Evolutionary conservation across 2,113 vertebrate species (phyloP), one percentile per base, ranked within the genome.

Genomic region (Ursus arctos): DNA sequence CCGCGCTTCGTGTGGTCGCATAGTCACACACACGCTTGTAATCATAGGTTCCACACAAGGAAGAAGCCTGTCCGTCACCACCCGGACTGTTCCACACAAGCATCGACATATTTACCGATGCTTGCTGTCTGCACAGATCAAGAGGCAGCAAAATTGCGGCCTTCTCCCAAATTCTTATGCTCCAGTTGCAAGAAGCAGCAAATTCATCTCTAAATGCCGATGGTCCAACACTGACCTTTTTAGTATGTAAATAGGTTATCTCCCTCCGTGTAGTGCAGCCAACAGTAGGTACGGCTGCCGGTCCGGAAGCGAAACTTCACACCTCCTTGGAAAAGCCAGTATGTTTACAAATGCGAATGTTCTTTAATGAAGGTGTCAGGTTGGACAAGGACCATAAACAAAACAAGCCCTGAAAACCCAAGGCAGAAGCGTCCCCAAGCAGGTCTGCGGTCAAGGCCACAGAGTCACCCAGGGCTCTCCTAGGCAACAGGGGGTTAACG

Each of bases 211-310:
- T 96, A 95, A 97, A 92, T 77, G 83, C 72, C 43, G 88, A 98
- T 71, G 98, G 95, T 97, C 97, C 74, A 87, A 33, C 67, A n/a
- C 0, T 98, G 98, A 98, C 98, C 97, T 98, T 98, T 98, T 98
- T 51, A 98, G 76, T 96, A 98, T 98, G 96, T 98, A 98, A 98
- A 99, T 95, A 98, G 97, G 98, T 98, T 80, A 97, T 97, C 22
- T 97, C 31, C 65, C n/a, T 95, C 57, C 0, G 4, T 65, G 94
- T 53, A 87, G 69, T 87, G 88, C 40, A 89, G 94, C 96, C 88
- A 96, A 83, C 76, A 72, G 47, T 12, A 82, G 57, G 47, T n/a
- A 65, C 43, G 7, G 28, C 88, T 88, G 76, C n/a, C 18, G 49
- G 89, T 96, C 97, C 59, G 53, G 88, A 96, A 76, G 49, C 31